Base-by-base conservation (phyloP, 2,113 vertebrate species). In the Podilymbus podiceps region DNA sequence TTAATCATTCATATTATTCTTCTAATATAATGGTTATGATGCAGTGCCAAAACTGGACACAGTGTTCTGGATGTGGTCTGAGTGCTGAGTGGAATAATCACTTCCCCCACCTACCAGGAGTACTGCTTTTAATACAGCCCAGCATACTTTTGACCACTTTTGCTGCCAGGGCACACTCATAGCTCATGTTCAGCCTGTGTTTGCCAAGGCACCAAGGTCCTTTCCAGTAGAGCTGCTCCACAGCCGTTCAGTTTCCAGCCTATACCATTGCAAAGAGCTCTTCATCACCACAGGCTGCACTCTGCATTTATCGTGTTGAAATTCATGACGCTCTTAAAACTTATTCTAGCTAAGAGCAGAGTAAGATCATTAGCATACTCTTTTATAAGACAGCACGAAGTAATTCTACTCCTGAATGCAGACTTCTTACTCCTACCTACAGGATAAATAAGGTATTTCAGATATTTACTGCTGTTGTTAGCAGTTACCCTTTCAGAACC, bases 141-240 rank as follows among this genome's bases (percentile, higher is more conserved):
- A 60, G 24, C 6, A 47, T 9, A 66, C 7, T 10, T 86, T 47
- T 17, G 49, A 22, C 24, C 5, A 46, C 6, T 12, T 42, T 35
- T 71, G 7, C 6, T 62, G 16, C 24, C 22, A 89, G 28, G 18
- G 15, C 1, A 5, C 15, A 9, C 67, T 1, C 0, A 11, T 52
- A 24, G 20, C 12, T 72, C 25, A 6, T 4, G 18, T 25, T 60
- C 23, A 69, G 33, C 11, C 24, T n/a, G 13, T 15, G 31, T 52
- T 52, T 87, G 52, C 40, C 18, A 42, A 42, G 12, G 12, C 12
- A 56, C 2, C 12, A 28, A 31, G 23, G 15, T 53, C 33, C 15
- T 74, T 74, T 69, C 31, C 28, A 50, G 4, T 0, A 40, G 21
- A 56, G 15, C 31, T 83, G 7, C 33, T 56, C 46, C 24, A 50